phyloP scores from a whole-genome alignment of 2,888 invertebrate species.

The Cephus runcator region DNA sequence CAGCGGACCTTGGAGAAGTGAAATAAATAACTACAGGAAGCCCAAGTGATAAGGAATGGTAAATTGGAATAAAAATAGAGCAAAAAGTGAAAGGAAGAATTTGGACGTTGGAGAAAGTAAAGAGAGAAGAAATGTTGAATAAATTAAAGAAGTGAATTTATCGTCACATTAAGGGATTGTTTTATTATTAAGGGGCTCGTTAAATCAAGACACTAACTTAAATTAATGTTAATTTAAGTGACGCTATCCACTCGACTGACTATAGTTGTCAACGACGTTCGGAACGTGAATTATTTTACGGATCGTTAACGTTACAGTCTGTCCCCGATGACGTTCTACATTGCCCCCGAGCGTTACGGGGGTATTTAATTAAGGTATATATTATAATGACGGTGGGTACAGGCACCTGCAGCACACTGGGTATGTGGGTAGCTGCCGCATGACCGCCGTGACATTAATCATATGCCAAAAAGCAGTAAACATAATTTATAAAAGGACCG shows the following conservation, averaged over 20 bases:
- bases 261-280: background rate
- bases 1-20: background rate
- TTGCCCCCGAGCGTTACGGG: background rate
- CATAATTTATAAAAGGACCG: background rate
- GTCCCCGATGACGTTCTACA: background rate
- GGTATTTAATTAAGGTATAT: slow-evolving; percentile 12
- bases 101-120: background rate
- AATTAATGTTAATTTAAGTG: background rate
- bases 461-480: background rate
- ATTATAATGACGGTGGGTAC: slow-evolving; percentile 7
- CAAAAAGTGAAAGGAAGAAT: background rate
- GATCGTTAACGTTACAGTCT: background rate
- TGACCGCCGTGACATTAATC: slow-evolving; percentile 10
- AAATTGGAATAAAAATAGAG: background rate
- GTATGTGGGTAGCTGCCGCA: background rate
- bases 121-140: background rate
- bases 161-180: background rate
- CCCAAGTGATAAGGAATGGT: too few species aligned
- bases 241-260: background rate
- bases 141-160: background rate
- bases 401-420: slow-evolving; percentile 5
- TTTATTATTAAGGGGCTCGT: background rate
- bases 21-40: too few species aligned
- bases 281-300: background rate
- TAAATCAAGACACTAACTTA: background rate